These are phyloP conservation scores for Passer domesticus DNA, from an alignment of 2,113 vertebrate genomes.

Conservation along the genomic window DNA sequence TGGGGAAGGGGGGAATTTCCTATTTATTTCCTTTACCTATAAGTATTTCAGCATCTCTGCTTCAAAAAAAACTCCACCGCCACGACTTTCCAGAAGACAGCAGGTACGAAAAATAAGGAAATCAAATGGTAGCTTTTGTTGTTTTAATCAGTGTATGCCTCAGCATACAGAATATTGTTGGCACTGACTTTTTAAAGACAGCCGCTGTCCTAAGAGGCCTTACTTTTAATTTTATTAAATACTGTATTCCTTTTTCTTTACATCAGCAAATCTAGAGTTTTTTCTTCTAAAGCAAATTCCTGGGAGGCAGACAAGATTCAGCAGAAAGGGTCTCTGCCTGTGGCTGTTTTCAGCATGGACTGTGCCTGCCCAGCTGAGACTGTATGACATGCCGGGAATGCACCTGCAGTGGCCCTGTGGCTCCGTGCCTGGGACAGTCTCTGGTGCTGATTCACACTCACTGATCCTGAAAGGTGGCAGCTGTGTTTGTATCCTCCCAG, in stretches of 20 bases:
- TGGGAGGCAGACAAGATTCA: not conserved
- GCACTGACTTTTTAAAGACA: slow-evolving; percentile 38
- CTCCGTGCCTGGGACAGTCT: not conserved
- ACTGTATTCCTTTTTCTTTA: slow-evolving; percentile 2
- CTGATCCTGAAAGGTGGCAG: not conserved
- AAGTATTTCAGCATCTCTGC: not conserved
- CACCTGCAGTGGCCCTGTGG: not conserved
- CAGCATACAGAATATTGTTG: not conserved
- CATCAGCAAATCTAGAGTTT: slow-evolving; percentile 2
- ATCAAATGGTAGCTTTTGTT: not conserved
- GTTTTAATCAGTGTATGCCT: not conserved
- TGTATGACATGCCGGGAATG: not conserved
- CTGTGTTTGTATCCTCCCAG: not conserved
- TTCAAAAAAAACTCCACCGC: not conserved
- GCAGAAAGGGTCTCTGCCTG: not conserved
- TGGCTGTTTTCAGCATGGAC: not conserved
- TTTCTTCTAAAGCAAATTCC: not conserved
- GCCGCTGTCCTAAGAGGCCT: slow-evolving; percentile 31
- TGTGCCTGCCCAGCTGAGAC: not conserved
- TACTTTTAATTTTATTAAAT: slow-evolving; percentile 58
- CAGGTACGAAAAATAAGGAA: not conserved
- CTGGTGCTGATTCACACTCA: not conserved
- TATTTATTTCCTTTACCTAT: not conserved
- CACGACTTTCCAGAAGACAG: not conserved
- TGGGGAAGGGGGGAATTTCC: not conserved